Conservation (phyloP, 1,140 invertebrate genomes). For the Zaprionus tsacasi region DNA sequence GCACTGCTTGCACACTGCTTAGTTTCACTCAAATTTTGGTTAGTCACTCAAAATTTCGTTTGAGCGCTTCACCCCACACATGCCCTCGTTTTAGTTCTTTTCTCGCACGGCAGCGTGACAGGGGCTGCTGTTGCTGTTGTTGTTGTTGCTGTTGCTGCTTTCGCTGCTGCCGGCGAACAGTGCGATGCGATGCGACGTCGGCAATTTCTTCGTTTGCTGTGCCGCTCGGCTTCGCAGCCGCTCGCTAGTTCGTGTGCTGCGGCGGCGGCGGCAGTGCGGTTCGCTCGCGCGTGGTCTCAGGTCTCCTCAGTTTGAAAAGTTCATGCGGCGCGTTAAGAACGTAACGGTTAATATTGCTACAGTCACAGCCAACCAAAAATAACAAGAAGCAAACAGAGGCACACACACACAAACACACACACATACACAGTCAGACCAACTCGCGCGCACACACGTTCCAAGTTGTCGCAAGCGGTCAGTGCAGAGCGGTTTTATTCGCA, state of each 20-base stretch:
- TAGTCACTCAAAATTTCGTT: conserved; percentile 27
- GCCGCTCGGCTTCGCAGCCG: conserved; percentile 24
- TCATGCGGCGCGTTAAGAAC: conserved; percentile 75
- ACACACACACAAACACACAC: not conserved
- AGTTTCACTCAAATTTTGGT: not conserved
- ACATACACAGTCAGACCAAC: not conserved
- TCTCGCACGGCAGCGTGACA: conserved; percentile 20
- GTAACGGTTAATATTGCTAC: conserved; percentile 48
- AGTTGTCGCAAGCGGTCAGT: conserved; percentile 26
- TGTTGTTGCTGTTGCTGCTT: conserved; percentile 23
- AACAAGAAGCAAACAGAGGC: conserved; percentile 4
- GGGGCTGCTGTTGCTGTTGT: conserved; percentile 16
- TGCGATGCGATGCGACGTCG: conserved; percentile 22
- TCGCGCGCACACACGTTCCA: conserved; percentile 5
- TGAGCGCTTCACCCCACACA: conserved; percentile 24
- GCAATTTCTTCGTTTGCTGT: conserved; percentile 25
- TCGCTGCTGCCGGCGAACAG: conserved; percentile 55
- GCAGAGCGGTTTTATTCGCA: conserved; percentile 38
- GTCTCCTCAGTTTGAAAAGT: conserved; percentile 75
- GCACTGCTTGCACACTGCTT: not conserved
- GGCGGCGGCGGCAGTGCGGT: conserved; percentile 6
- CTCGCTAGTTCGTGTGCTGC: conserved; percentile 23
- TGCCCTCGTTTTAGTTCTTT: conserved; percentile 16
- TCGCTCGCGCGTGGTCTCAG: conserved; percentile 55
- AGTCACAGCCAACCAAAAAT: conserved; percentile 8